phyloP scores from a whole-genome alignment of 2,113 vertebrate species.

The Podilymbus podiceps region DNA sequence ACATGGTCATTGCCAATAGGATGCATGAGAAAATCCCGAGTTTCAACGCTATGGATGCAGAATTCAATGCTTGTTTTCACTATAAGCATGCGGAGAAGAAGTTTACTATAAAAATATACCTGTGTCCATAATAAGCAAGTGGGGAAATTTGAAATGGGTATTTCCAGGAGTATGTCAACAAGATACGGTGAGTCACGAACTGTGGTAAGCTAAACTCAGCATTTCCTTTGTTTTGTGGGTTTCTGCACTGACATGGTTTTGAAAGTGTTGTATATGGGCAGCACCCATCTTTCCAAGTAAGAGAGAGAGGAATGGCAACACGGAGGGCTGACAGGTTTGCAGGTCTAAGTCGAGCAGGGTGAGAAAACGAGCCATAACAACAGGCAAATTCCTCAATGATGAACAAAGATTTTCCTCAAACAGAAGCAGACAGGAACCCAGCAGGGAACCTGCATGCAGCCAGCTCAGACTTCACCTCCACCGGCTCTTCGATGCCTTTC shows the following conservation, averaged over 20 bases:
- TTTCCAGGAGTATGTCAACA: constrained; percentile 4
- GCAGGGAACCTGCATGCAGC: not conserved
- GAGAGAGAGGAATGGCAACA: not conserved
- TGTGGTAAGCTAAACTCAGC: not conserved
- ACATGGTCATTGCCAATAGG: not conserved
- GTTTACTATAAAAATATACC: not conserved
- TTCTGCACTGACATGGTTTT: not conserved
- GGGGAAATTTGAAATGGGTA: not conserved
- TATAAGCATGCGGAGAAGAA: not conserved
- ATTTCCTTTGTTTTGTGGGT: constrained; percentile 7
- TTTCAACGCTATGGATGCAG: accelerated
- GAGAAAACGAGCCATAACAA: not conserved
- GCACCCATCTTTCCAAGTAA: not conserved
- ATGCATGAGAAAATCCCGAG: not conserved
- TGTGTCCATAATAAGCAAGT: not conserved
- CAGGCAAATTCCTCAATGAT: not conserved
- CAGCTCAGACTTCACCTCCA: not conserved
- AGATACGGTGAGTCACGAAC: not conserved
- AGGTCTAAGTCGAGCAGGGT: not conserved
- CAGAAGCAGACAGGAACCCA: not conserved
- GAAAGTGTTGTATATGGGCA: not conserved
- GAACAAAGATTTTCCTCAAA: not conserved
- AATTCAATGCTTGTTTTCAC: not conserved
- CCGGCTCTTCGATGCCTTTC: not conserved
- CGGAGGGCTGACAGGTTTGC: not conserved